Percentiles rank a stretch among this genome's conserved stretches.
Evolutionary conservation across 2,113 vertebrate species (phyloP).

Genomic region (Antennarius striatus): DNA sequence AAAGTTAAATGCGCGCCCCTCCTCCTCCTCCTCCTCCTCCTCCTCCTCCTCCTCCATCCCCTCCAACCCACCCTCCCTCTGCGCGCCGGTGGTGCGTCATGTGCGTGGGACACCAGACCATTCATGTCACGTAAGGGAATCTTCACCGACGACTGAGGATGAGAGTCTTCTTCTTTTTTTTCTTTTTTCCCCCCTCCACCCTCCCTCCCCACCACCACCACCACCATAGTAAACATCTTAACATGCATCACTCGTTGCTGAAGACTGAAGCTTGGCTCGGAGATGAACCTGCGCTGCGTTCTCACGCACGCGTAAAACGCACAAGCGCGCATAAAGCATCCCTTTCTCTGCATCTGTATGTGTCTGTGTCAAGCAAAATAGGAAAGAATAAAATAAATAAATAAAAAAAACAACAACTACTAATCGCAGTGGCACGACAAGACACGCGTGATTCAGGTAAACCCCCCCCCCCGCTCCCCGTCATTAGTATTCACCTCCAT

Average conservation of each 20-base stretch:
- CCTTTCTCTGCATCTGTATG: conserved; percentile 8
- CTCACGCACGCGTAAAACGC: conserved; percentile 27
- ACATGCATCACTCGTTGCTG: conserved; percentile 62
- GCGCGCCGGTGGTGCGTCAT: conserved; percentile 46
- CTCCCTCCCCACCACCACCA: too few species aligned
- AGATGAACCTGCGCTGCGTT: conserved; percentile 54
- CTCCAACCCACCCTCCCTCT: neutral
- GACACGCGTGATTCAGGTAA: conserved; percentile 72
- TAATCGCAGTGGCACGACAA: conserved; percentile 48
- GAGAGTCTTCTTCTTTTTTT: conserved; percentile 3
- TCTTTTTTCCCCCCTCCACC: neutral
- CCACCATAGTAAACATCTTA: conserved; percentile 53
- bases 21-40: conserved; percentile 3
- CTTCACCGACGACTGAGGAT: conserved; percentile 24
- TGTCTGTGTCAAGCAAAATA: conserved; percentile 33
- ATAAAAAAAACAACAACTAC: too few species aligned
- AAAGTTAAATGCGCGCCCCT: too few species aligned
- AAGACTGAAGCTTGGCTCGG: conserved; percentile 40
- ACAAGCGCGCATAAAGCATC: conserved; percentile 1
- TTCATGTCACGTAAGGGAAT: conserved; percentile 74
- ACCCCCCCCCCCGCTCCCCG: conserved; percentile 24
- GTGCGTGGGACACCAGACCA: conserved; percentile 48
- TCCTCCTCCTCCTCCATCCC: neutral
- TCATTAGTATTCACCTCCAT: conserved; percentile 81
- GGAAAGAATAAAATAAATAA: conserved; percentile 5